Evolutionary conservation across 1,140 invertebrate species (phyloP).

Genomic region (Archegozetes longisetosus): DNA sequence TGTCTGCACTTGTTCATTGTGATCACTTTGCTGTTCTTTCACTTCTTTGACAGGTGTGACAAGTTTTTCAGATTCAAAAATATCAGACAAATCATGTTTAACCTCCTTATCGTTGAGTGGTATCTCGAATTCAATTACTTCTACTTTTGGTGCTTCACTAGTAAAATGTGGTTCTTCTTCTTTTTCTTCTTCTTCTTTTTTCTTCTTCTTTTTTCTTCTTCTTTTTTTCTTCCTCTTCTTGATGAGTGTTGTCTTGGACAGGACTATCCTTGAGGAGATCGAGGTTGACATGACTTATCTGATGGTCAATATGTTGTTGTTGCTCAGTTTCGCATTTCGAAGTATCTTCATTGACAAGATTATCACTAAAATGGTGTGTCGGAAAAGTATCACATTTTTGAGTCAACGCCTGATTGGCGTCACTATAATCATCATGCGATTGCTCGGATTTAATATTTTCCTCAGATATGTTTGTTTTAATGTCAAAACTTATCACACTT

Average conservation of each 20-base stretch:
- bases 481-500: too few species aligned
- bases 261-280: background rate
- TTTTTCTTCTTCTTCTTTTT: background rate
- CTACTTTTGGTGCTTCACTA: constrained; percentile 1
- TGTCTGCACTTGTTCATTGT: background rate
- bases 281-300: background rate
- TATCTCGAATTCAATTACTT: constrained; percentile 11
- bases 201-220: background rate
- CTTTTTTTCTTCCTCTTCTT: background rate
- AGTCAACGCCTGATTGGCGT: too few species aligned
- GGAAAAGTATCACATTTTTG: too few species aligned
- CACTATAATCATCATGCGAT: background rate
- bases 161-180: background rate
- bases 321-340: too few species aligned
- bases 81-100: background rate
- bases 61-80: background rate
- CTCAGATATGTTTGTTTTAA: too few species aligned
- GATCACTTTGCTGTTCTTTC: background rate
- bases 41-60: background rate
- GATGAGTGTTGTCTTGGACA: background rate
- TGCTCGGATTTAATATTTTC: too few species aligned
- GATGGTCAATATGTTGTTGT: too few species aligned
- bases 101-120: background rate
- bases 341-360: too few species aligned
- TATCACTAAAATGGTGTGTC: too few species aligned